Evolutionary conservation across 1,140 invertebrate genomes (phyloP).

Genomic region (Protaetia brevitarsis): DNA sequence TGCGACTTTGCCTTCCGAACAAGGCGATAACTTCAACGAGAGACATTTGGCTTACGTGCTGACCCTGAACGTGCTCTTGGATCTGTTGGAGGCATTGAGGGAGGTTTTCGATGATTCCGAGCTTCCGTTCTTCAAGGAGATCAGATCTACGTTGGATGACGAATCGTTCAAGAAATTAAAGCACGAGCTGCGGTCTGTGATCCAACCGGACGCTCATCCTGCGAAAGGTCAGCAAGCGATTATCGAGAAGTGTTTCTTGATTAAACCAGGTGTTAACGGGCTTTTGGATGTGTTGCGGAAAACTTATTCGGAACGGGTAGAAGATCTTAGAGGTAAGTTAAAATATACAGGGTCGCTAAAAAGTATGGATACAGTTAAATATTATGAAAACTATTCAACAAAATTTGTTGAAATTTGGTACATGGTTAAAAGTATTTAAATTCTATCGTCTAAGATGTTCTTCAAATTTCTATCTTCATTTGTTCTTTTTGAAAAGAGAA

Average conservation of each 20-base stretch:
- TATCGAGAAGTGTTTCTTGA: slow-evolving; percentile 79
- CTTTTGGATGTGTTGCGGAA: slow-evolving; percentile 75
- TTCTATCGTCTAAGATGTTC: too few relatives aligned
- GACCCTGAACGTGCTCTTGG: slow-evolving; percentile 73
- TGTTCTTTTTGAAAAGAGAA: too few relatives aligned
- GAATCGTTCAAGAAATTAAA: slow-evolving; percentile 39
- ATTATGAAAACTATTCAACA: too few relatives aligned
- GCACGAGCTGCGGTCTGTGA: slow-evolving; percentile 48
- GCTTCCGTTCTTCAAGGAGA: slow-evolving; percentile 55
- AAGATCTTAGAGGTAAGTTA: slow-evolving; percentile 72
- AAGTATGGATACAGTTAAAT: slow-evolving; percentile 20
- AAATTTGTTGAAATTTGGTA: too few relatives aligned
- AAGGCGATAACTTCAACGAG: slow-evolving; percentile 63
- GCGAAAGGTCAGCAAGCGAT: slow-evolving; percentile 66
- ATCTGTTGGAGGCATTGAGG: slow-evolving; percentile 64
- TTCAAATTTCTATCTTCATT: too few relatives aligned
- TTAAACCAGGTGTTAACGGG: slow-evolving; percentile 71
- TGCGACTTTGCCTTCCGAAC: slow-evolving; percentile 53
- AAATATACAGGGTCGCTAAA: slow-evolving; percentile 24
- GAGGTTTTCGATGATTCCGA: slow-evolving; percentile 57
- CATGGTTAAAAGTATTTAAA: too few relatives aligned
- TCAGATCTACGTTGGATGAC: slow-evolving; percentile 32
- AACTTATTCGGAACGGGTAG: slow-evolving; percentile 73
- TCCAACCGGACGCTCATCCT: slow-evolving; percentile 68
- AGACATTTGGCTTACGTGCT: slow-evolving; percentile 77